Percentiles rank a stretch among this genome's conserved stretches.
phyloP scores from a whole-genome alignment of 2,888 invertebrate species.

The Chrysomela aeneicollis region DNA sequence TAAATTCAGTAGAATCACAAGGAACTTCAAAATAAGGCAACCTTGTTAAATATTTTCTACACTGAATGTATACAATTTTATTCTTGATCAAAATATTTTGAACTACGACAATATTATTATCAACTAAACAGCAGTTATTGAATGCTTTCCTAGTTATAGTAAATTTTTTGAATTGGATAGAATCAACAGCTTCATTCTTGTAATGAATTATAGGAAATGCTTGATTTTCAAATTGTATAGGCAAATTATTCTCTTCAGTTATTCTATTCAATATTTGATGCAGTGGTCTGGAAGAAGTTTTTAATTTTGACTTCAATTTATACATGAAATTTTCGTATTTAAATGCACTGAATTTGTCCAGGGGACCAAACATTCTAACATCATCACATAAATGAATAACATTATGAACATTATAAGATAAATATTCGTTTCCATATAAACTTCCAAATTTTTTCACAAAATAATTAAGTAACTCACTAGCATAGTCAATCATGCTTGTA shows the following conservation, averaged over 20 bases:
- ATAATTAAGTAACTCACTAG: constrained; percentile 13
- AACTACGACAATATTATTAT: constrained; percentile 17
- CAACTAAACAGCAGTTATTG: constrained; percentile 12
- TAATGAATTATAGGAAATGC: constrained; percentile 8
- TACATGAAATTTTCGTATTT: constrained; percentile 17
- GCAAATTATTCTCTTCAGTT: constrained; percentile 1
- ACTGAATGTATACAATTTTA: constrained; percentile 9
- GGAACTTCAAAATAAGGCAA: constrained; percentile 9
- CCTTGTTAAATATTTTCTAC: constrained; percentile 3
- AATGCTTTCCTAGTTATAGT: constrained; percentile 2
- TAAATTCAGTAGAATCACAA: constrained; percentile 15
- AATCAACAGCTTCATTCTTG: too few relatives aligned
- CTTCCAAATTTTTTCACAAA: constrained; percentile 19
- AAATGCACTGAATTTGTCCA: constrained; percentile 17
- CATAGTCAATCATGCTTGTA: constrained; percentile 12
- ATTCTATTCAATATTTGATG: neutral
- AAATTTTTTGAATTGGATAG: constrained; percentile 3
- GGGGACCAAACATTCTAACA: constrained; percentile 14
- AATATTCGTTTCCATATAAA: constrained; percentile 14
- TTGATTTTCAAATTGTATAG: constrained; percentile 4
- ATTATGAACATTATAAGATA: constrained; percentile 25
- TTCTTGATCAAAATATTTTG: constrained; percentile 6
- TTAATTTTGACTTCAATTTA: constrained; percentile 14
- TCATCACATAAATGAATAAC: too few relatives aligned
- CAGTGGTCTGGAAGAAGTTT: neutral